Base-by-base conservation (phyloP, 2,113 vertebrate genomes). In the Ibidorhyncha struthersii region DNA sequence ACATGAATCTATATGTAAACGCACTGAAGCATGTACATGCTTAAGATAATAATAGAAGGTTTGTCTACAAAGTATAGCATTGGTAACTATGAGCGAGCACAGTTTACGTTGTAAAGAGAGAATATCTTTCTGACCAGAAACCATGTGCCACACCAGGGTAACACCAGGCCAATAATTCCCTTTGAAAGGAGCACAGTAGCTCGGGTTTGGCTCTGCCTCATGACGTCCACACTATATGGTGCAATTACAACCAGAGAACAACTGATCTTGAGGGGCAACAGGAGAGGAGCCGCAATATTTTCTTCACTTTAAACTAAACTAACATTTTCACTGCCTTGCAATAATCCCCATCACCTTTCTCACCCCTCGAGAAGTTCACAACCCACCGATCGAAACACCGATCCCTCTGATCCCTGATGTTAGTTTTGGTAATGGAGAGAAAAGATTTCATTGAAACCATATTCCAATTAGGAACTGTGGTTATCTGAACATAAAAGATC, bases 401-500 rank as follows among this genome's bases (percentile, higher is more conserved):
- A 61, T 86, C 59, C 53, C 43, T 72, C 53, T 26, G 30, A 45
- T 80, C 41, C 66, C 80, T 40, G 15, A 22, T 5, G 26, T 29
- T 72, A 47, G 36, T 36, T 74, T 86, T 29, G 47, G 81, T 43
- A 45, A 78, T 4, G 30, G 40, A 36, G 36, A 76, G 41, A 65
- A 62, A 38, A 69, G 67, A 70, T 71, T 74, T 74, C 84, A 49
- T 19, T 66, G 81, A 55, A 81, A 58, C 38, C 82, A 36, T 47
- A 55, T 38, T 50, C 52, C 78, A 85, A 27, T 55, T 78, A 90
- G 70, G 65, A 78, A 53, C 52, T 10, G 32, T 13, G 69, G 59
- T n/a, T 73, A 38, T 73, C 50, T 32, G 74, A 38, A 90, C 52
- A 85, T 52, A 38, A 91, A 91, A 95, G 69, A 85, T 73, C 27